Evolutionary conservation across 2,113 vertebrate species (phyloP).

Genomic region (Sylvicapra grimmia): DNA sequence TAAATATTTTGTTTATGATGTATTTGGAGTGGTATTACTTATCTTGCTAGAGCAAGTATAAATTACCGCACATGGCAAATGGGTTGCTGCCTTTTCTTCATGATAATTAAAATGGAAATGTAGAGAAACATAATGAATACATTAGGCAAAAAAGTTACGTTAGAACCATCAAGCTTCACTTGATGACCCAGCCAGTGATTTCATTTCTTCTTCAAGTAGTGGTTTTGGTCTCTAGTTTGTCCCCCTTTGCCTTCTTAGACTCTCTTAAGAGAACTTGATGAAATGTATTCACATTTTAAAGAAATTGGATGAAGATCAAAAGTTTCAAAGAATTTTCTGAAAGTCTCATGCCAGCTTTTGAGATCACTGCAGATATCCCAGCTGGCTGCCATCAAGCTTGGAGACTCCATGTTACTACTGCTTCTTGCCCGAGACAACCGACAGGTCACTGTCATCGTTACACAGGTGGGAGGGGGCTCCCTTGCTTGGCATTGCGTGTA

Average conservation of each 20-base stretch:
- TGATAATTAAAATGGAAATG: constrained; percentile 76
- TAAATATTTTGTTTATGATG: constrained; percentile 77
- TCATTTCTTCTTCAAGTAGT: not conserved
- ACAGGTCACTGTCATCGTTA: not conserved
- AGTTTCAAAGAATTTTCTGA: not conserved
- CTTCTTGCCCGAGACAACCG: not conserved
- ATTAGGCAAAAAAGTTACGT: constrained; percentile 49
- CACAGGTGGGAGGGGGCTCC: not conserved
- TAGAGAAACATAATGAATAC: constrained; percentile 70
- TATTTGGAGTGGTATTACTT: constrained; percentile 71
- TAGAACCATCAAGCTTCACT: constrained; percentile 2
- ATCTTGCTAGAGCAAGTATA: constrained; percentile 69
- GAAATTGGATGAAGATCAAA: not conserved
- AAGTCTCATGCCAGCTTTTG: not conserved
- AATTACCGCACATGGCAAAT: constrained; percentile 67
- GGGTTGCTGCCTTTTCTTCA: constrained; percentile 62
- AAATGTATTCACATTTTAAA: not conserved
- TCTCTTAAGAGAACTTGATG: not conserved
- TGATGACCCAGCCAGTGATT: not conserved
- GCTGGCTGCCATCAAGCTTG: not conserved
- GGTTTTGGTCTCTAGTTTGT: not conserved
- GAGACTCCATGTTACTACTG: not conserved
- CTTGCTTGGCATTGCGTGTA: rapidly evolving
- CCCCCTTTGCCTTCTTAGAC: not conserved
- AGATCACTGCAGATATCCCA: not conserved